Conservation (phyloP, 2,888 invertebrate species). For the Temnothorax ravouxi region DNA sequence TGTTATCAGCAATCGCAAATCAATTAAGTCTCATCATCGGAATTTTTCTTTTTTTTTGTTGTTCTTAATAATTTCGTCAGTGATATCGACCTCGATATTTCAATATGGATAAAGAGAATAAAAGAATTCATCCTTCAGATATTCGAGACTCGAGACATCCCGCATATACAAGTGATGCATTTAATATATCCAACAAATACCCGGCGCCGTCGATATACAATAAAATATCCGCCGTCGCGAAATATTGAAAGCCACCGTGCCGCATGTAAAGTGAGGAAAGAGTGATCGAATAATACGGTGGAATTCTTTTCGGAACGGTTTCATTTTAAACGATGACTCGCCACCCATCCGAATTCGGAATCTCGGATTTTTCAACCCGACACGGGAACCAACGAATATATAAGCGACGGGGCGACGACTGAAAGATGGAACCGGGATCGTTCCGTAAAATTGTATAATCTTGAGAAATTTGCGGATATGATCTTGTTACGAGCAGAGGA, state of each 20-base stretch:
- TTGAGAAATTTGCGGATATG: conserved; percentile 34
- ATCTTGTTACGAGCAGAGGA: conserved; percentile 1
- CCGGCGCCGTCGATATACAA: conserved; percentile 44
- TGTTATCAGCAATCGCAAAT: background rate
- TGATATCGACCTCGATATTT: background rate
- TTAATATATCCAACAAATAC: conserved; percentile 54
- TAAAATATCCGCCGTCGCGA: conserved; percentile 49
- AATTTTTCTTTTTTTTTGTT: background rate
- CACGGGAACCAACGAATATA: background rate
- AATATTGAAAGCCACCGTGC: conserved; percentile 49
- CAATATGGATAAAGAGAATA: background rate
- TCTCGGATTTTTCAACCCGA: conserved; percentile 44
- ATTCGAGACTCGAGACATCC: conserved; percentile 13
- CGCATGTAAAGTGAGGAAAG: conserved; percentile 22
- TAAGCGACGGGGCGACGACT: background rate
- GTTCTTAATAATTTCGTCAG: background rate
- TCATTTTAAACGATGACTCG: conserved; percentile 67
- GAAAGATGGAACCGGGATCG: conserved; percentile 1
- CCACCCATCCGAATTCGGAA: conserved; percentile 53
- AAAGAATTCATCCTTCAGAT: background rate
- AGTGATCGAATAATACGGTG: conserved; percentile 44
- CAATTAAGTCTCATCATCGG: background rate
- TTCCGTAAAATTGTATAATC: background rate
- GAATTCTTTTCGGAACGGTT: conserved; percentile 55
- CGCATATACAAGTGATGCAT: background rate